Evolutionary conservation across 1,140 invertebrate species (phyloP).

Genomic region (Neotoxoptera formosana): DNA sequence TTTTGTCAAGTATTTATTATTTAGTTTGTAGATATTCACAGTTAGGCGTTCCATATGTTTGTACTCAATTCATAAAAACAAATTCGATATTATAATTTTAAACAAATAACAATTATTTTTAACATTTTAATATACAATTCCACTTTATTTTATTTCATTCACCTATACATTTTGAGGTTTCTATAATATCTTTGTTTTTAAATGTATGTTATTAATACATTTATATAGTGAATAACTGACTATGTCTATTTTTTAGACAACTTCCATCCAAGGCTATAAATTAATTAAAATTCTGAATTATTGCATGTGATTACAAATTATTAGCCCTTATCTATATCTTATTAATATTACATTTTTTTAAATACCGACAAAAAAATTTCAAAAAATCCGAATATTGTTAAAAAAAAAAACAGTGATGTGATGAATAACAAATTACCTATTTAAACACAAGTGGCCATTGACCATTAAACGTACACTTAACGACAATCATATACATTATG

Average conservation of each 20-base stretch:
- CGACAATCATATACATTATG: not conserved
- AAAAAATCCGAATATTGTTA: not conserved
- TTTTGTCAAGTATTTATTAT: no score
- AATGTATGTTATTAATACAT: not conserved
- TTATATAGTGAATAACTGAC: not conserved
- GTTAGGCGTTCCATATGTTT: not conserved
- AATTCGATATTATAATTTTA: not conserved
- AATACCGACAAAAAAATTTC: not conserved
- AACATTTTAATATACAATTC: not conserved
- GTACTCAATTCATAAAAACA: not conserved
- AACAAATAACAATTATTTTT: not conserved
- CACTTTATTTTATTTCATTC: not conserved
- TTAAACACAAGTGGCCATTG: not conserved
- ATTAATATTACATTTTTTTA: not conserved
- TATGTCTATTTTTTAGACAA: not conserved
- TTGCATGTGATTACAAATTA: not conserved
- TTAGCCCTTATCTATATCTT: not conserved
- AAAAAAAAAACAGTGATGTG: not conserved
- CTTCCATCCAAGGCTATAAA: not conserved
- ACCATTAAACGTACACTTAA: not conserved
- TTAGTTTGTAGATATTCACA: no score
- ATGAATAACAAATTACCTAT: not conserved
- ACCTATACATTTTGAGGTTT: no score
- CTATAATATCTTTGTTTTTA: not conserved
- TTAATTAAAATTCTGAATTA: not conserved